Conservation (phyloP, 2,113 vertebrate species). For the Pollimyrus isidori region DNA sequence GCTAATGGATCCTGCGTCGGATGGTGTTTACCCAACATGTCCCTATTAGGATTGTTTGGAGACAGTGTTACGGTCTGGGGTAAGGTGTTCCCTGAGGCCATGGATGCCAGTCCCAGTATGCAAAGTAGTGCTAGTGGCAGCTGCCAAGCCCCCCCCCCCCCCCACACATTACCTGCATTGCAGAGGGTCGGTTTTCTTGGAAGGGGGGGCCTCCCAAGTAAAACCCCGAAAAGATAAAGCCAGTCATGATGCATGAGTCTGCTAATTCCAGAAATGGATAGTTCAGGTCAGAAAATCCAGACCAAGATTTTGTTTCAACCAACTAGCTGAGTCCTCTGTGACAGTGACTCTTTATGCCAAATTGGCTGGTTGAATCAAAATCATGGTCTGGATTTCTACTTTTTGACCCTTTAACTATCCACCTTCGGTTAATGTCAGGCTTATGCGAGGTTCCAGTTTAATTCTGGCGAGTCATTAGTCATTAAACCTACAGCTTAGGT, state of each 20-base stretch:
- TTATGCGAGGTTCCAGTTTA: neutral
- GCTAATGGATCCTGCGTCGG: neutral
- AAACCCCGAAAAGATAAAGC: too few relatives aligned
- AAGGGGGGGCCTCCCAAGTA: neutral
- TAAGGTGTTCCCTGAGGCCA: neutral
- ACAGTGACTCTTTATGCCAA: neutral
- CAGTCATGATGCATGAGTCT: too few relatives aligned
- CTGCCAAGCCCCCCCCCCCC: too few relatives aligned
- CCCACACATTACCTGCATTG: neutral
- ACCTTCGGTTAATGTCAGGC: neutral
- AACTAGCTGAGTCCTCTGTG: neutral
- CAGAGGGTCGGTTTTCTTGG: neutral
- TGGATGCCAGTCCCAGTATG: neutral
- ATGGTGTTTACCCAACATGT: neutral
- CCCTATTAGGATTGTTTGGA: neutral
- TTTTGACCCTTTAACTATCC: neutral
- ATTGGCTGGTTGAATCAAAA: neutral
- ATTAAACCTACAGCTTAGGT: neutral
- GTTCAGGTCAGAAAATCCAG: too few relatives aligned
- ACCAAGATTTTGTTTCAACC: neutral
- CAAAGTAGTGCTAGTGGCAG: neutral
- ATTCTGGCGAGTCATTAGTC: neutral
- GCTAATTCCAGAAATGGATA: too few relatives aligned
- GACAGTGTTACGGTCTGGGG: neutral
- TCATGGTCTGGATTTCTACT: neutral